Conservation (phyloP, 2,888 invertebrate species). For the Agrypnus murinus region DNA sequence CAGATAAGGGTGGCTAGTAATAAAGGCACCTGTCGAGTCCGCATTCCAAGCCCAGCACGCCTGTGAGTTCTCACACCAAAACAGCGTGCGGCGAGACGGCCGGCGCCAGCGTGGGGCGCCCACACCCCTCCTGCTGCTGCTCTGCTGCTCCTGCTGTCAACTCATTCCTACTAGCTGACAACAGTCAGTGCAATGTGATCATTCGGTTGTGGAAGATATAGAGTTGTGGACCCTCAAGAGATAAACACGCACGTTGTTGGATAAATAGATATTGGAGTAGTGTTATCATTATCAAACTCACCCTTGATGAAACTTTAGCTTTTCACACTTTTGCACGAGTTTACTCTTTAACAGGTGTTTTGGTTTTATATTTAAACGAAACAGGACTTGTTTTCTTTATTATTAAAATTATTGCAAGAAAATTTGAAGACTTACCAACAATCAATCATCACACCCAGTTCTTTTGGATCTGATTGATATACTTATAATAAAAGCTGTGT, state of each 20-base stretch:
- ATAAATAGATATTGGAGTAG: neutral
- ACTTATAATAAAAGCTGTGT: too few species aligned
- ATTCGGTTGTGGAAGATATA: neutral
- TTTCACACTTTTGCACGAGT: neutral
- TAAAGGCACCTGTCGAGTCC: slow-evolving; percentile 62
- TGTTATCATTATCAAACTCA: too few species aligned
- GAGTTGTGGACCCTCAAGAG: neutral
- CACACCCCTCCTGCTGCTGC: slow-evolving; percentile 72
- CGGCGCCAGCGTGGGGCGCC: slow-evolving; percentile 74
- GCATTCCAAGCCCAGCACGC: slow-evolving; percentile 74
- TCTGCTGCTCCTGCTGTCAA: slow-evolving; percentile 64
- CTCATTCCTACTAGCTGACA: slow-evolving; percentile 49
- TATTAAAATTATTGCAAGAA: too few species aligned
- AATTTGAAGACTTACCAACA: slow-evolving; percentile 8
- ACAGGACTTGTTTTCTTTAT: slow-evolving; percentile 5
- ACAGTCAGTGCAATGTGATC: slow-evolving; percentile 51
- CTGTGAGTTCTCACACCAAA: slow-evolving; percentile 73
- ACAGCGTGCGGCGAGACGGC: slow-evolving; percentile 72
- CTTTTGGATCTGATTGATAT: too few species aligned
- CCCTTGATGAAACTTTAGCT: neutral
- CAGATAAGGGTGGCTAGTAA: slow-evolving; percentile 56
- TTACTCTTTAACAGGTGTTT: neutral
- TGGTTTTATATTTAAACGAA: neutral
- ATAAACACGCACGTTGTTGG: neutral
- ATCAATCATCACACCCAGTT: too few species aligned